Base-by-base conservation (phyloP, 30 jellyfish, hydroid and myxozoan species). In the Pseudorhiza aurosa region DNA sequence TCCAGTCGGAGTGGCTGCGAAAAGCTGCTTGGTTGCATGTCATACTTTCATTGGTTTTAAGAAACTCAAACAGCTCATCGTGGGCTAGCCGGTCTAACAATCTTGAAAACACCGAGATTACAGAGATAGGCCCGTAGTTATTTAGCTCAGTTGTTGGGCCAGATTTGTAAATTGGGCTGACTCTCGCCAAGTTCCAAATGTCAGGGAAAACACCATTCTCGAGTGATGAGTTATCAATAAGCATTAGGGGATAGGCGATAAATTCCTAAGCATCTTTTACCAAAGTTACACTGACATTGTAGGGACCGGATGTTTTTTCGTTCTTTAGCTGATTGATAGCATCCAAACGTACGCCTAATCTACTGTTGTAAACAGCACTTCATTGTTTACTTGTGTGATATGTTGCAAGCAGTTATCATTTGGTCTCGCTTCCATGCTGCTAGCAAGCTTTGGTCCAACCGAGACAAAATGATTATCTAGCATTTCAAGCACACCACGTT, bases 361-460 rank as follows among this genome's bases (percentile, higher is more conserved):
- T n/a, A n/a, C n/a, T n/a, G n/a, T n/a, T n/a, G n/a, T n/a, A n/a
- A n/a, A n/a, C n/a, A n/a, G n/a, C n/a, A 73, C 31, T 56, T 75
- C 88, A 30, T 57, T 58, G 78, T 75, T 58, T 55, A 55, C 88
- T 75, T 40, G 88, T 43, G 88, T 75, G 39, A 75, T 58, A 75
- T 75, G 78, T 43, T 75, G 88, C 68, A 75, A 58, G 88, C 83
- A 29, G 69, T 45, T 60, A 78, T 78, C 83, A 60, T 60, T 63
- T 60, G 90, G 82, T 65, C 83, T 78, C 83, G 73, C 31, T 49
- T 78, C 90, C 47, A 78, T 60, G 75, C 75, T 72, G 22, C 77
- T 73, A 3, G 87, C 77, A 0, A 45, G 90, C 75, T 63, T 78
- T 78, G 83, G 90, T 63, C 90, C 83, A 63, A 60, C 74, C 31